Conservation (phyloP, 2,797 vertebrate species). For the Enteromius treurensis region DNA sequence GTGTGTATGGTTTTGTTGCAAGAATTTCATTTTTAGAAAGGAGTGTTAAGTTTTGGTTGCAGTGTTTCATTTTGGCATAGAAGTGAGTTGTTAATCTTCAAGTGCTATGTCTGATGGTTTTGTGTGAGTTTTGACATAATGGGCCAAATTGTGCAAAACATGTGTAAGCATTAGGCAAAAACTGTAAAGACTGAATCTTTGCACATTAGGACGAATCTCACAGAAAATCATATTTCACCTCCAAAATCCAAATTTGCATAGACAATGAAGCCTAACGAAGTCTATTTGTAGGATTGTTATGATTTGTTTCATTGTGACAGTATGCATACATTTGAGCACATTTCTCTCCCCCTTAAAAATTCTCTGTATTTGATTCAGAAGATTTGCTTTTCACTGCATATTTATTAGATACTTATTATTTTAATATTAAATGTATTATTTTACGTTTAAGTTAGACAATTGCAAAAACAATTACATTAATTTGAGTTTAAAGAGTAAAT, state of each 20-base stretch:
- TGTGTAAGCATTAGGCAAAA: too few relatives aligned
- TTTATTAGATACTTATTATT: not conserved
- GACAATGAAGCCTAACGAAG: not conserved
- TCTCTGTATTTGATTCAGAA: not conserved
- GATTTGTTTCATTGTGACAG: not conserved
- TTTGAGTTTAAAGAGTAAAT: not conserved
- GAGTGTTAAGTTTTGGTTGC: too few relatives aligned
- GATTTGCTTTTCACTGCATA: not conserved
- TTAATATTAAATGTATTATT: not conserved
- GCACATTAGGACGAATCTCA: conserved; percentile 27
- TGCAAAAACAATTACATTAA: not conserved
- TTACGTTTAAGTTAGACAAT: not conserved
- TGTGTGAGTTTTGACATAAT: too few relatives aligned
- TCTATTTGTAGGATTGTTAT: not conserved
- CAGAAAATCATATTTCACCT: conserved; percentile 23
- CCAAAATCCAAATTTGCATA: not conserved
- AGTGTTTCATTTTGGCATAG: too few relatives aligned
- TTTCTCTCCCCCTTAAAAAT: not conserved
- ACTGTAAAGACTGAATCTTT: conserved; percentile 15
- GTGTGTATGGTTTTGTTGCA: too few relatives aligned
- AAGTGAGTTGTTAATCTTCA: too few relatives aligned
- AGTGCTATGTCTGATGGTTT: too few relatives aligned
- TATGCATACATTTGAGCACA: not conserved
- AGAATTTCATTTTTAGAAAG: too few relatives aligned
- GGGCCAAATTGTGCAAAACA: too few relatives aligned